Conservation (phyloP, 2,113 vertebrate genomes). For the Nycticryphes semicollaris region DNA sequence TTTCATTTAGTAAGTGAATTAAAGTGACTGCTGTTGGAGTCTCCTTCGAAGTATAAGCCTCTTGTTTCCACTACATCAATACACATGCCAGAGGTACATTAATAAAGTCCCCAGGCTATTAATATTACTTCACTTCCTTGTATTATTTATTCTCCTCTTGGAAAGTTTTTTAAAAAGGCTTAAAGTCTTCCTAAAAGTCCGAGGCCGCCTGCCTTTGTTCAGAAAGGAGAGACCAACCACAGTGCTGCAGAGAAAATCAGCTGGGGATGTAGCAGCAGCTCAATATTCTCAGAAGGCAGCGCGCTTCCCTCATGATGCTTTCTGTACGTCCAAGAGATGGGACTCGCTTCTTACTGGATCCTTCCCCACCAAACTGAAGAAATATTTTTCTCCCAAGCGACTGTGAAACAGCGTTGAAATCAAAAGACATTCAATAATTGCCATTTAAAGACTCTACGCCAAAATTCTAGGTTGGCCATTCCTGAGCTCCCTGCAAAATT, state of each 20-base stretch:
- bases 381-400: background rate
- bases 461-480: background rate
- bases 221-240: background rate
- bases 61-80: background rate
- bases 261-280: accelerated
- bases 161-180: background rate
- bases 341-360: background rate
- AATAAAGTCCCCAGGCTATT: background rate
- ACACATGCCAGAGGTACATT: background rate
- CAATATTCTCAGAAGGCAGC: background rate
- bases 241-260: too few species aligned
- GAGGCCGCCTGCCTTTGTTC: background rate
- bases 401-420: accelerated
- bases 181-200: background rate
- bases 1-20: slow-evolving; percentile 13
- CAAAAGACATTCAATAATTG: accelerated
- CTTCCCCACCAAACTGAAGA: too few species aligned
- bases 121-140: background rate
- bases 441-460: background rate
- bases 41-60: background rate
- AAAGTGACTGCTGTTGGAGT: background rate
- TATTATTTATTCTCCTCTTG: background rate
- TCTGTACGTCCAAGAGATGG: accelerated
- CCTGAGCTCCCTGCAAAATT: background rate
- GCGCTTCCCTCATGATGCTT: background rate